Percentiles rank a stretch among this genome's conserved stretches.
phyloP scores from a whole-genome alignment of 2,888 invertebrate genomes.

The Cryptocephalus moraei region DNA sequence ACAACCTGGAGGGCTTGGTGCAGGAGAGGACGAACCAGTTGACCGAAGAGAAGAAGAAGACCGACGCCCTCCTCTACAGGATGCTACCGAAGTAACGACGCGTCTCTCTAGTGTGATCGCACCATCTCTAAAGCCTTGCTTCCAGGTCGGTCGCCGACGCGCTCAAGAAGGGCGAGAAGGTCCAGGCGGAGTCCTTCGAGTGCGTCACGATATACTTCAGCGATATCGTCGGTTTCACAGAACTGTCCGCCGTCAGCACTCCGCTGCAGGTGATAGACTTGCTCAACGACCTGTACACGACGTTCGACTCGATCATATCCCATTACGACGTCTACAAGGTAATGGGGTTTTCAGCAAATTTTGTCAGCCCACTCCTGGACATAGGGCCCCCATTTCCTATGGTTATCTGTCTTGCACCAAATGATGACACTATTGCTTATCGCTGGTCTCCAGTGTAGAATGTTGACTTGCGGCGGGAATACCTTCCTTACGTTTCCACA shows the following conservation, averaged over 20 bases:
- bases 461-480: too few species aligned
- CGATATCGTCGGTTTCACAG: conserved; percentile 77
- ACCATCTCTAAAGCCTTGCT: background rate
- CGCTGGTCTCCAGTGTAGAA: too few species aligned
- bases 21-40: conserved; percentile 74
- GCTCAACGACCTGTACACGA: conserved; percentile 78
- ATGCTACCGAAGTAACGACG: conserved; percentile 68
- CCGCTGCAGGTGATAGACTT: conserved; percentile 80
- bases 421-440: too few species aligned
- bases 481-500: conserved; percentile 18
- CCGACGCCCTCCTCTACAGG: conserved; percentile 70
- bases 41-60: conserved; percentile 74
- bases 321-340: conserved; percentile 82
- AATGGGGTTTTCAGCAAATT: conserved; percentile 15
- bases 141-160: conserved; percentile 70
- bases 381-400: too few species aligned
- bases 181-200: conserved; percentile 72
- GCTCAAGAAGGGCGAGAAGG: conserved; percentile 65
- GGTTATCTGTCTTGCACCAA: background rate
- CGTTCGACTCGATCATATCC: conserved; percentile 80
- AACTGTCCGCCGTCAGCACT: conserved; percentile 66
- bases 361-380: too few species aligned
- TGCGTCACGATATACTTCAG: conserved; percentile 78
- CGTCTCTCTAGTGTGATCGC: too few species aligned
- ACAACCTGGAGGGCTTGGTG: conserved; percentile 73